A percentile compares a stretch with the other conserved stretches of the same genome.
Conservation (phyloP, 37 sponge, comb jelly and placozoan genomes). For the Axinella damicornis region DNA sequence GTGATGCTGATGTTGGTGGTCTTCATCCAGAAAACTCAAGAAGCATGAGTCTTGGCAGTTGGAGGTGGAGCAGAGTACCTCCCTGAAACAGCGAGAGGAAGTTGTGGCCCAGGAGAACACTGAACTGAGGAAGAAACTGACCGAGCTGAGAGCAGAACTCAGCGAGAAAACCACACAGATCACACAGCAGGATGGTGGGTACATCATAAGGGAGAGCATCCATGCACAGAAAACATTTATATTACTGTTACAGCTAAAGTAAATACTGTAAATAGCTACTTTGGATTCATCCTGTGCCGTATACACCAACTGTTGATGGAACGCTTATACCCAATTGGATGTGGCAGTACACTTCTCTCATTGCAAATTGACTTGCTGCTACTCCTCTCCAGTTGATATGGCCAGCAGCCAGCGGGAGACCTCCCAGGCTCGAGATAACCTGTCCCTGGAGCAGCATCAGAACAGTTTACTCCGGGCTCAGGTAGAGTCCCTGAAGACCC, state of each 20-base stretch:
- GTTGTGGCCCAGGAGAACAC: not conserved
- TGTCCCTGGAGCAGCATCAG: conserved; percentile 6
- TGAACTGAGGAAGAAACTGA: not conserved
- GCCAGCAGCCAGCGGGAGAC: not conserved
- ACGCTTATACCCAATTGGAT: no score
- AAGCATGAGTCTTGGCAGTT: no score
- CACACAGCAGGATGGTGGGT: not conserved
- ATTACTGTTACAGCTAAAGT: not conserved
- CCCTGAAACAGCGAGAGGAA: no score
- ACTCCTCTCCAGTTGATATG: not conserved
- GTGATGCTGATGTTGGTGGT: no score
- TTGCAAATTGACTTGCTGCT: not conserved
- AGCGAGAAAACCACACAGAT: not conserved
- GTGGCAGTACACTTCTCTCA: not conserved
- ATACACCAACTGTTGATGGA: no score
- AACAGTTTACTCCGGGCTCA: conserved; percentile 6
- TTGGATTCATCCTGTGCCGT: no score
- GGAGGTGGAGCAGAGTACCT: no score
- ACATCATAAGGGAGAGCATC: no score
- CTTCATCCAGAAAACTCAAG: no score
- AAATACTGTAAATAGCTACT: no score
- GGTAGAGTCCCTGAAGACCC: conserved; percentile 9
- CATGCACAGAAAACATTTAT: not conserved
- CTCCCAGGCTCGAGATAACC: not conserved
- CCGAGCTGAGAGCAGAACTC: not conserved